Evolutionary conservation across 2,888 invertebrate species (phyloP), one percentile per base, ranked within the genome.

Genomic region (Bhutanitis thaidina): DNA sequence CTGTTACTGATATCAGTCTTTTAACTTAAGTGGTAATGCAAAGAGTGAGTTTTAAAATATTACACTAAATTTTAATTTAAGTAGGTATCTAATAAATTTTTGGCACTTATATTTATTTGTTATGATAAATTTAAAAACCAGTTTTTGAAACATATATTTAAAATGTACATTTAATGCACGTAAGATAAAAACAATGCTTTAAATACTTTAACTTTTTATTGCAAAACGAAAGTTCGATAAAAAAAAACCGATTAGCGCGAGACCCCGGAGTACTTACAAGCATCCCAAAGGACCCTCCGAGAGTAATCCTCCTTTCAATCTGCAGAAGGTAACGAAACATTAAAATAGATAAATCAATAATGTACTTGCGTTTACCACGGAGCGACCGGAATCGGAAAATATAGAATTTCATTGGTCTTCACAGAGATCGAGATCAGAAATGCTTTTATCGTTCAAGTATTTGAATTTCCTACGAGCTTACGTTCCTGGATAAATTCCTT

Each of bases 361-460:
- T 52, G 39, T 32, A 29, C 37, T 34, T 4, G 32, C 27, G 41
- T n/a, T 34, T 15, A 34, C 15, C 32, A 14, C 8, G 16, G 29
- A 30, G 51, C 49, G 43, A 43, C 38, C 50, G 39, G 55, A 60
- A 60, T 57, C 55, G 57, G 59, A 56, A 63, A 72, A 74, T 69
- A 77, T 74, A 70, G 65, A 72, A 74, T 76, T 77, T 76, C 66
- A 70, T 67, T 68, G 69, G 68, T 74, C 74, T 73, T 7, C 1
- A 34, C 34, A 34, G 27, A 34, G 12, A 34, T 34, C 63, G 65
- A 71, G 74, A 79, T 75, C 69, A 71, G 63, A 74, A 77, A 76
- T 79, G 71, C 74, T 79, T 78, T 79, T 74, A 74, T 72, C 70
- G 70, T 64, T 73, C 56, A 59, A 74, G 71, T 77, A 82, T 84